Evolutionary conservation across 2,113 vertebrate genomes (phyloP), one percentile per base, ranked within the genome.

Genomic region (Mastomys natalensis): DNA sequence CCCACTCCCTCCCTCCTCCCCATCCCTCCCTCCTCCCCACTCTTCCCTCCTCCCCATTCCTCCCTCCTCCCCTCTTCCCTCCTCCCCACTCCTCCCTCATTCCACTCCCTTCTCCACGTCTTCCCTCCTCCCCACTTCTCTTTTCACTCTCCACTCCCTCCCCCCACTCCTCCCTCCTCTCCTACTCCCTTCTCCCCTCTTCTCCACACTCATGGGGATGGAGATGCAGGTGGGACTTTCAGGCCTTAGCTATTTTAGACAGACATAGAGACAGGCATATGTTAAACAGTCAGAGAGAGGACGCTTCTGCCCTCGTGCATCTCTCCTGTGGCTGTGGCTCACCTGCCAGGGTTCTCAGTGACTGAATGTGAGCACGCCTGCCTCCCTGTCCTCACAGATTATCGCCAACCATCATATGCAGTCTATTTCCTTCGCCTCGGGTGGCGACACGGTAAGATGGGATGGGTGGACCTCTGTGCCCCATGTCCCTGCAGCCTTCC

Each of bases 341-440:
- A 12, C 77, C n/a, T 9, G n/a, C 64, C 24, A 6, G 43, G 48
- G 48, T 51, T 9, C 9, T 22, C 21, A 31, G 73, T 51, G 58
- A 62, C 76, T 40, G 15, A 72, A 5, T 12, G 21, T 95, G 92
- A 95, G 58, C 2, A 0, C 0, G 0, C 5, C 31, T 3, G 45
- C 91, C 80, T 97, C 72, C 77, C 7, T 12, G 55, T 77, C 87
- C 13, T 31, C 87, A 88, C 99, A 99, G 99, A 99, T 99, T 98
- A 99, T 99, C 0, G 99, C 99, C 98, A 99, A 99, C 97, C 99
- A 99, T 97, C 99, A 99, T 98, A 99, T 99, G 99, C 99, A 99
- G 98, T 99, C 99, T 96, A 99, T 99, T 98, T 99, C 99, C 97
- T 99, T 99, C 0, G 99, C 99, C 0, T 99, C 99, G 0, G 99